Evolutionary conservation across 2,888 invertebrate species (phyloP).

Genomic region (Melieria picta): DNA sequence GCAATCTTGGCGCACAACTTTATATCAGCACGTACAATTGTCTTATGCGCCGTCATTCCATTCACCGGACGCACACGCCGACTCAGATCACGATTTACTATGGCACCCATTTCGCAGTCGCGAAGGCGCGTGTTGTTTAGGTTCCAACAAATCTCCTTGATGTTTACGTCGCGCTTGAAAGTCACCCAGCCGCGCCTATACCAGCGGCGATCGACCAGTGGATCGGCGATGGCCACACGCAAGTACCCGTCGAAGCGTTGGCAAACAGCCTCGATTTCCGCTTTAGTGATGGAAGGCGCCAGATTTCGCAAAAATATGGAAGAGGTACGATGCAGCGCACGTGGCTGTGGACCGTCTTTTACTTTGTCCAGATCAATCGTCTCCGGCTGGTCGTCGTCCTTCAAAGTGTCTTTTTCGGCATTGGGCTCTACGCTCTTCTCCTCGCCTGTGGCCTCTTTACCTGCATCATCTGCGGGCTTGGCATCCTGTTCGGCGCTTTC

Average conservation of each 20-base stretch:
- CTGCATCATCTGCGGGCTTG: constrained; percentile 46
- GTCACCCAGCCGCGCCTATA: constrained; percentile 98
- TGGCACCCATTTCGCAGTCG: constrained; percentile 72
- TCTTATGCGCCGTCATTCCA: constrained; percentile 88
- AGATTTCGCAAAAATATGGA: constrained; percentile 97
- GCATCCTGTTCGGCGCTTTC: neutral
- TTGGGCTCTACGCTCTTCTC: constrained; percentile 21
- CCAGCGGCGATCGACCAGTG: constrained; percentile 95
- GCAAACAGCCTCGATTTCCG: constrained; percentile 96
- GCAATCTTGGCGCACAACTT: constrained; percentile 91
- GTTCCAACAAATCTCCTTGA: constrained; percentile 99
- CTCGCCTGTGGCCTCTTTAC: constrained; percentile 43
- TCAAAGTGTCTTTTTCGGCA: constrained; percentile 19
- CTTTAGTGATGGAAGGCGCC: constrained; percentile 94
- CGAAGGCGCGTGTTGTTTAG: constrained; percentile 86
- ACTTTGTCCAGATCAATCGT: constrained; percentile 68
- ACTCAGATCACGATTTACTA: constrained; percentile 96
- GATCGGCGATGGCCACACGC: constrained; percentile 96
- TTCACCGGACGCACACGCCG: constrained; percentile 92
- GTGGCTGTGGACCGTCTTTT: constrained; percentile 68
- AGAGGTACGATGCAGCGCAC: constrained; percentile 92
- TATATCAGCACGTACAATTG: constrained; percentile 90
- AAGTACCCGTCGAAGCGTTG: constrained; percentile 93
- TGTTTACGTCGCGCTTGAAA: constrained; percentile 95
- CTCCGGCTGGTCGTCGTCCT: constrained; percentile 44